Evolutionary conservation across 2,113 vertebrate genomes (phyloP), one percentile per base, ranked within the genome.

Genomic region (Pseudorhombus dupliciocellatus): DNA sequence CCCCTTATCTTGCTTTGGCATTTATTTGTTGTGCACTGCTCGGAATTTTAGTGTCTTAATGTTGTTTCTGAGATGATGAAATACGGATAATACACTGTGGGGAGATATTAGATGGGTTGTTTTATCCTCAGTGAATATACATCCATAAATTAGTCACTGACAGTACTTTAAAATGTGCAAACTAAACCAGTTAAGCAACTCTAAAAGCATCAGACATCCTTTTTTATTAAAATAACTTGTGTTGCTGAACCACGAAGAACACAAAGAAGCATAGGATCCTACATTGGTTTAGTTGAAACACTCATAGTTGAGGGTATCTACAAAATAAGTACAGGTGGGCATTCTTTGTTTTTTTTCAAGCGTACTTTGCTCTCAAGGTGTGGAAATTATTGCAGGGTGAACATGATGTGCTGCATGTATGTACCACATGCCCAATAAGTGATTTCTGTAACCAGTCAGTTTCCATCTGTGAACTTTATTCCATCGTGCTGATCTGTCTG

Each of bases 391-490:
- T 83, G 74, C 67, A 77, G 65, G 79, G 69, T 4, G 51, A 86
- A 85, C 18, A 74, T 66, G 59, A 82, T 10, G 70, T 71, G 37
- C 77, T 66, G 89, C 93, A 92, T 92, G 92, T 90, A 68, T 88
- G 80, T 83, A 74, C 81, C 60, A 64, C 73, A 66, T 79, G 58
- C 64, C 46, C 60, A 70, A 52, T 70, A 71, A 55, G 69, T 90
- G 77, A 89, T 78, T 72, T 90, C 86, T 91, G 87, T 89, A 90
- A 91, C 84, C 61, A 46, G 84, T 88, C 79, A 87, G 79, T 87
- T 91, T 71, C 70, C 64, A 62, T 87, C 74, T 89, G 86, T 93
- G 89, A 85, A 81, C 70, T 88, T 90, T 80, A 63, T 86, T 90
- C 58, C 75, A 84, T 85, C 80, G 73, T 81, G 80, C 83, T 90